Evolutionary conservation across 2,797 vertebrate genomes (phyloP), one percentile per base, ranked within the genome.

Genomic region (Kryptolebias ocellatus): DNA sequence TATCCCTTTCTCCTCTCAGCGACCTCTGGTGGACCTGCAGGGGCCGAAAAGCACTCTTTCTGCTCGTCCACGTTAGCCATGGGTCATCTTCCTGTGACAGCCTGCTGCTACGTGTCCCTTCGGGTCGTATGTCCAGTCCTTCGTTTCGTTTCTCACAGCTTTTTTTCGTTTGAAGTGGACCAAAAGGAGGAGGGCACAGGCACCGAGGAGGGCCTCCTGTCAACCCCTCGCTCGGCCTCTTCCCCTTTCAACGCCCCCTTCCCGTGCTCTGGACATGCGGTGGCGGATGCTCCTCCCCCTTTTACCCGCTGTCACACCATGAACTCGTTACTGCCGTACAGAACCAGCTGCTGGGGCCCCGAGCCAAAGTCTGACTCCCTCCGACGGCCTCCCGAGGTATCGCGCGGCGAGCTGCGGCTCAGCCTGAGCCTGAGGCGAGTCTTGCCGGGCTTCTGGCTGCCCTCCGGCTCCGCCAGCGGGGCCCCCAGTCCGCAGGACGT

Each of bases 291-390:
- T 64, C 34, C 45, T 18, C 61, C 42, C 37, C 52, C 31, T 5
- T 44, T 60, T 24, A 24, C 37, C 9, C 3, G 0, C 45, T 53
- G 68, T 98, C 93, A 98, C 80, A 98, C 97, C 96, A 98, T 97
- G 85, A 98, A 98, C 85, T 98, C 97, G 0, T 97, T 97, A 89
- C 88, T 97, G 80, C 96, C 96, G 55, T 96, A 95, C 78, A 97
- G 92, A 84, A 97, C 93, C 39, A 96, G 91, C 86, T 95, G 95
- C 81, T 95, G 96, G 37, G 92, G 87, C 74, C 89, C 74, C 15
- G 94, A 51, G 82, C 91, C 59, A 9, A 94, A 89, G 53, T 97
- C 95, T 0, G 93, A 70, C 42, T 96, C 95, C 62, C 93, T 94
- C 60, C 91, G 94, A 57, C 79, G 92, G 56, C 86, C 77, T 0